A percentile compares a stretch with the other conserved stretches of the same genome.
These are phyloP conservation scores for Alectura lathami DNA, from an alignment of 2,113 vertebrate genomes.

Conservation along the genomic window DNA sequence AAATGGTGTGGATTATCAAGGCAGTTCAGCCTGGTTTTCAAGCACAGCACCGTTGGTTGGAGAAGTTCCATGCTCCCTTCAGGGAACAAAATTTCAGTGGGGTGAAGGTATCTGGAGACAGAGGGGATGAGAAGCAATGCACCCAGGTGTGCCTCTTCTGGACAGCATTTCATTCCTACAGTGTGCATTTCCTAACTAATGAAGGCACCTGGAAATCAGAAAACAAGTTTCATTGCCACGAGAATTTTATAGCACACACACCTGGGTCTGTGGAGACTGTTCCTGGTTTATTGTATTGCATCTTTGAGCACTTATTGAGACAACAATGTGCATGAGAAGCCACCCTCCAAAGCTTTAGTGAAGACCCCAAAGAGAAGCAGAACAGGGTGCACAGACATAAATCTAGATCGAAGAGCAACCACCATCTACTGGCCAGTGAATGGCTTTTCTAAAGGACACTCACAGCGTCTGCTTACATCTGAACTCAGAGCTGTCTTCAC, in stretches of 20 bases:
- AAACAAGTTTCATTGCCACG: not conserved
- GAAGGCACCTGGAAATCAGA: not conserved
- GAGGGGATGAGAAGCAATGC: not conserved
- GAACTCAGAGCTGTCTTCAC: not conserved
- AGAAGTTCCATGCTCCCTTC: not conserved
- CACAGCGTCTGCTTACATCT: not conserved
- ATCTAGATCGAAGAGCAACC: not conserved
- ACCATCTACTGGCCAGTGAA: not conserved
- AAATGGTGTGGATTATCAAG: not conserved
- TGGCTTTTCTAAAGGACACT: not conserved
- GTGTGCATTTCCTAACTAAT: not conserved
- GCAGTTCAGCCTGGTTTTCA: not conserved
- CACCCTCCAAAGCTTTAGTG: not conserved
- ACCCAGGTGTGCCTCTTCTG: accelerated
- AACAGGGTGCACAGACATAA: not conserved
- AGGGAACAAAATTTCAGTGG: not conserved
- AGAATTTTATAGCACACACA: not conserved
- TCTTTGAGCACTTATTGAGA: not conserved
- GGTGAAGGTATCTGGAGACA: not conserved
- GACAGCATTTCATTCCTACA: not conserved
- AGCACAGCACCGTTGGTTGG: not conserved
- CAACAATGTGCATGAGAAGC: not conserved
- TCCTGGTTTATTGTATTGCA: not conserved
- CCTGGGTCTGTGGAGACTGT: not conserved
- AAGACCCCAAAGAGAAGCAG: not conserved